Evolutionary conservation across 1,140 invertebrate species (phyloP).

Genomic region (Heliconius eleuchia): DNA sequence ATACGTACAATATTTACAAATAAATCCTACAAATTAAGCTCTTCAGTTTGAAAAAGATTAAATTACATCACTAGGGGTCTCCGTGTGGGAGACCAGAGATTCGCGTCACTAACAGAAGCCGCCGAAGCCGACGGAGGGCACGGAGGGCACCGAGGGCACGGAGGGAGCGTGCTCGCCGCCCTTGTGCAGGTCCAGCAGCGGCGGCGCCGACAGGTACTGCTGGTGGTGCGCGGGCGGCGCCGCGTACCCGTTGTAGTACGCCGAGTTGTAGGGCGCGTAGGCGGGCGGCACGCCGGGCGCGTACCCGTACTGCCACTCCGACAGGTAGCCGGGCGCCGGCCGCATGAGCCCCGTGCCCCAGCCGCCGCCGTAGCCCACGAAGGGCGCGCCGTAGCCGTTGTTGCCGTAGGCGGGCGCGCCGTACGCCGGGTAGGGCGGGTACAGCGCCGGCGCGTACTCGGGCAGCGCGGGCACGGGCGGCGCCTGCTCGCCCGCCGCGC

Average conservation of each 20-base stretch:
- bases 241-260: slow-evolving; percentile 77
- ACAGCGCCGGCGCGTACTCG: slow-evolving; percentile 70
- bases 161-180: slow-evolving; percentile 65
- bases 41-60: slow-evolving; percentile 66
- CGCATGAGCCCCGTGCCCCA: slow-evolving; percentile 75
- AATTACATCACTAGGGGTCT: slow-evolving; percentile 61
- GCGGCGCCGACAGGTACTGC: slow-evolving; percentile 72
- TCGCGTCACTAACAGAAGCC: slow-evolving; percentile 74
- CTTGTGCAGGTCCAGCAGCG: slow-evolving; percentile 74
- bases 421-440: slow-evolving; percentile 62
- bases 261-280: slow-evolving; percentile 68
- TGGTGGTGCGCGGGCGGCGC: slow-evolving; percentile 72
- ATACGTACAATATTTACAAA: slow-evolving; percentile 79
- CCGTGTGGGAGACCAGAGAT: slow-evolving; percentile 25
- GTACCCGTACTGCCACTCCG: slow-evolving; percentile 78
- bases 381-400: slow-evolving; percentile 67
- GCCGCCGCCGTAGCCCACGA: slow-evolving; percentile 75
- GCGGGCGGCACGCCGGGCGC: slow-evolving; percentile 57
- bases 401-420: slow-evolving; percentile 61
- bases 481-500: slow-evolving; percentile 39
- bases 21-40: slow-evolving; percentile 76
- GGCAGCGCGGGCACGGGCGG: slow-evolving; percentile 60
- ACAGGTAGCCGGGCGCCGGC: slow-evolving; percentile 76
- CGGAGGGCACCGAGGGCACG: slow-evolving; percentile 57
- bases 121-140: slow-evolving; percentile 78